Base-by-base conservation (phyloP, 92 coral and sea anemone species). In the Heliopora coerulea region DNA sequence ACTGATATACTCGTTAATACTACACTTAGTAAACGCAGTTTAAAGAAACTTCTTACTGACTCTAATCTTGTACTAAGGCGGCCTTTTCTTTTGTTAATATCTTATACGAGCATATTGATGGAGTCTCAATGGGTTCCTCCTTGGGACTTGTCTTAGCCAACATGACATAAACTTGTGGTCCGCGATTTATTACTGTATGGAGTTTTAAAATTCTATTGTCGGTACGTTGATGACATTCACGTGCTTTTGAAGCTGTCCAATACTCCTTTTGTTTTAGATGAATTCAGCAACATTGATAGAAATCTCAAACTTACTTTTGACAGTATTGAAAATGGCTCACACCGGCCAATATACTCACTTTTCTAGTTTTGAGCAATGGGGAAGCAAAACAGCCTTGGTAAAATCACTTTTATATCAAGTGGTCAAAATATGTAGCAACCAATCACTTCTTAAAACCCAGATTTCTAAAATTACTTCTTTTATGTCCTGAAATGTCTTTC, bases 331-430 rank as follows among this genome's bases (percentile, higher is more conserved):
- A 35, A 59, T 56, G 66, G 50, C 42, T 4, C 42, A 4, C 81
- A 59, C 76, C 18, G 65, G 65, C 14, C 82, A 78, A 57, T 78
- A 54, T 6, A 67, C 48, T 3, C 35, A 41, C 19, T 79, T 79
- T 54, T 20, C 33, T 12, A 67, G 78, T 50, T 79, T 50, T 26
- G 68, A 68, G 14, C 78, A 78, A n/a, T 56, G 78, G 77, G 56
- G 24, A n/a, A 27, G 68, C 32, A 79, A 54, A 40, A 79, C 75
- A 23, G 83, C 83, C 14, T 79, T 65, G 83, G 66, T 73, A 5
- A 67, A 63, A 56, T 68, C 69, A 37, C 56, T 79, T 35, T 79
- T 34, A 21, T 24, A 57, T 68, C 76, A 78, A 30, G 67, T 78
- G 17, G 48, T 54, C 29, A 65, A 65, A 23, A 79, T 79, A 17